Conservation (phyloP, 2,113 vertebrate species). For the Vireo altiloquus region DNA sequence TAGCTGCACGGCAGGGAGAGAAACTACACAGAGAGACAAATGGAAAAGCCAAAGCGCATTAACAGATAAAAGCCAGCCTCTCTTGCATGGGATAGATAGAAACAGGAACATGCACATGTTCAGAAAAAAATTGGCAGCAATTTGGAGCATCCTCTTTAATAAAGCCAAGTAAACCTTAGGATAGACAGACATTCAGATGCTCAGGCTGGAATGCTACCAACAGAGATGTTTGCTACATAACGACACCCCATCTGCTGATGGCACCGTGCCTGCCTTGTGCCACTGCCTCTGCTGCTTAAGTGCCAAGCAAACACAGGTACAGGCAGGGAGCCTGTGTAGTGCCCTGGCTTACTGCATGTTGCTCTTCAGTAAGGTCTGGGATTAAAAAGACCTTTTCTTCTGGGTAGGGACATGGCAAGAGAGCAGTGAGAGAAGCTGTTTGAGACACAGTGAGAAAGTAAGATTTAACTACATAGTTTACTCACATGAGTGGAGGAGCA, state of each 20-base stretch:
- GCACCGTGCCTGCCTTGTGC: slow-evolving; percentile 23
- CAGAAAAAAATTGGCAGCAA: slow-evolving; percentile 3
- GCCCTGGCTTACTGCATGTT: background rate
- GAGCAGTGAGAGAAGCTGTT: background rate
- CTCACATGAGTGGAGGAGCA: background rate
- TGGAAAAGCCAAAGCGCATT: background rate
- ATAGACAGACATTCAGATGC: slow-evolving; percentile 32
- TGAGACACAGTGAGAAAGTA: background rate
- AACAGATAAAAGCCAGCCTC: background rate
- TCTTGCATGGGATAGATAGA: background rate
- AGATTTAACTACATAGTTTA: background rate
- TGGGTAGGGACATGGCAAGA: background rate
- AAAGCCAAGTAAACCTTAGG: slow-evolving; percentile 47
- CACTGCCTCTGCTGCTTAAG: background rate
- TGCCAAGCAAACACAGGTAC: slow-evolving; percentile 12
- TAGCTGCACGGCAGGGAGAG: background rate
- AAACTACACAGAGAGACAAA: background rate
- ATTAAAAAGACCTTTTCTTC: background rate
- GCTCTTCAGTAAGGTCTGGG: background rate
- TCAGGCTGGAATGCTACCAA: slow-evolving; percentile 28
- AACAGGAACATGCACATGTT: slow-evolving; percentile 27
- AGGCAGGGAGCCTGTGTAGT: background rate
- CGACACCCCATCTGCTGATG: slow-evolving; percentile 15
- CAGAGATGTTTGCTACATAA: background rate
- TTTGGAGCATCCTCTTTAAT: background rate